These are phyloP conservation scores for Danionella cerebrum DNA, from an alignment of 2,113 vertebrate genomes.

Conservation along the genomic window DNA sequence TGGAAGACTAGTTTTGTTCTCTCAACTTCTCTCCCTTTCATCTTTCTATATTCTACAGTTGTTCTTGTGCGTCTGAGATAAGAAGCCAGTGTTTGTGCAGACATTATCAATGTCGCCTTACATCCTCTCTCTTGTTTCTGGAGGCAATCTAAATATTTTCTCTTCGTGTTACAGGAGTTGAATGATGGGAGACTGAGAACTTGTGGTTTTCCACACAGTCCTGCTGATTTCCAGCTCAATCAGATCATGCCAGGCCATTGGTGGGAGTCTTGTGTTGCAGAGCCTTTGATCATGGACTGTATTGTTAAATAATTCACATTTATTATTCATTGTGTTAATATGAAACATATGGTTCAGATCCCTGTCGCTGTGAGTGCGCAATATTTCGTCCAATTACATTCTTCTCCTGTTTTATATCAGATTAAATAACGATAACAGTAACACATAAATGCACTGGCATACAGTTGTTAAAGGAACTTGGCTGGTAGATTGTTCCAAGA, in stretches of 20 bases:
- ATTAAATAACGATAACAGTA: no score
- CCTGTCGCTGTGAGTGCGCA: no score
- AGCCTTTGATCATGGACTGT: background rate
- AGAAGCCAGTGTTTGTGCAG: slow-evolving; percentile 19
- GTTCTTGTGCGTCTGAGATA: background rate
- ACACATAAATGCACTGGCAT: no score
- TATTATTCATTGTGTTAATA: background rate
- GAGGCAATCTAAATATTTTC: slow-evolving; percentile 39
- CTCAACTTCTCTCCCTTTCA: no score
- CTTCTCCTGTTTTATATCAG: no score
- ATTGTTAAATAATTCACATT: background rate
- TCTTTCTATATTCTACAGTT: no score
- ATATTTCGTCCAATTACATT: no score
- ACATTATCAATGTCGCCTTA: slow-evolving; percentile 1
- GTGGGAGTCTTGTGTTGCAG: background rate
- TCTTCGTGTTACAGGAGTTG: background rate
- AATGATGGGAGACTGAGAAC: background rate
- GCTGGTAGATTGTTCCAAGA: no score
- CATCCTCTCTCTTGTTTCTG: slow-evolving; percentile 24
- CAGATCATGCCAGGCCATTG: background rate
- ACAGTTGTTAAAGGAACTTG: no score
- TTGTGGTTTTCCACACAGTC: slow-evolving; percentile 5
- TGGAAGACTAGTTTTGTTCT: no score
- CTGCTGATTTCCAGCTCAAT: background rate
- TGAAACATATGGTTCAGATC: no score